phyloP scores from a whole-genome alignment of 2,888 invertebrate genomes.

The Scaptomyza flava region DNA sequence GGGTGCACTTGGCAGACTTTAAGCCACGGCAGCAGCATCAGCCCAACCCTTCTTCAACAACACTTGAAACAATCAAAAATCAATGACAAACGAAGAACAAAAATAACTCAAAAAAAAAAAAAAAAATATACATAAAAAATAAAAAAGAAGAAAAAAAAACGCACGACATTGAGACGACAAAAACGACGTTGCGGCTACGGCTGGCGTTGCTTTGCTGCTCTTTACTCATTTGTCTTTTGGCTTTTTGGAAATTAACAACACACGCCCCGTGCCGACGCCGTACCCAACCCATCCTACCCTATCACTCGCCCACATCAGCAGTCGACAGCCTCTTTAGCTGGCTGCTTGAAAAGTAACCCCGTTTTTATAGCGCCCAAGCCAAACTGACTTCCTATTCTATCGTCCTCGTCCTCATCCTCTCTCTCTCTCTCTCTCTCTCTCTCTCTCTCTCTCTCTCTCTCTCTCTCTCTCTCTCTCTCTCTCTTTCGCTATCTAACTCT shows the following conservation, averaged over 20 bases:
- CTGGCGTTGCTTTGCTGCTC: conserved; percentile 57
- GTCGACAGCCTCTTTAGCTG: conserved; percentile 36
- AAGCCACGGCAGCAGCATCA: conserved; percentile 19
- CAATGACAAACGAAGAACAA: conserved; percentile 60
- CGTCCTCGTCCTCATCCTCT: neutral
- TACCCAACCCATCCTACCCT: neutral
- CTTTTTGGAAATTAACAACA: conserved; percentile 76
- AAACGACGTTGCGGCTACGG: conserved; percentile 28
- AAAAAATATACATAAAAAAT: neutral
- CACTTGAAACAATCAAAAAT: conserved; percentile 79
- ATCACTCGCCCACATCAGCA: neutral
- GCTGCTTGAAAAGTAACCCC: conserved; percentile 73
- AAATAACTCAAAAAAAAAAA: conserved; percentile 5
- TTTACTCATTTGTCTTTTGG: conserved; percentile 79
- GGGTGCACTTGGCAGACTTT: conserved; percentile 76
- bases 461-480: neutral
- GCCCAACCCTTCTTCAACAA: conserved; percentile 37
- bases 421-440: conserved; percentile 1
- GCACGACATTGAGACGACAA: conserved; percentile 64
- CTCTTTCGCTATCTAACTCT: conserved; percentile 3
- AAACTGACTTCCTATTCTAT: conserved; percentile 33
- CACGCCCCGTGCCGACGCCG: conserved; percentile 35
- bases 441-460: conserved; percentile 1
- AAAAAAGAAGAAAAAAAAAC: conserved; percentile 1
- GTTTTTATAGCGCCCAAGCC: conserved; percentile 58